Evolutionary conservation across 2,888 invertebrate species (phyloP).

Genomic region (Cryptosula pallasiana): DNA sequence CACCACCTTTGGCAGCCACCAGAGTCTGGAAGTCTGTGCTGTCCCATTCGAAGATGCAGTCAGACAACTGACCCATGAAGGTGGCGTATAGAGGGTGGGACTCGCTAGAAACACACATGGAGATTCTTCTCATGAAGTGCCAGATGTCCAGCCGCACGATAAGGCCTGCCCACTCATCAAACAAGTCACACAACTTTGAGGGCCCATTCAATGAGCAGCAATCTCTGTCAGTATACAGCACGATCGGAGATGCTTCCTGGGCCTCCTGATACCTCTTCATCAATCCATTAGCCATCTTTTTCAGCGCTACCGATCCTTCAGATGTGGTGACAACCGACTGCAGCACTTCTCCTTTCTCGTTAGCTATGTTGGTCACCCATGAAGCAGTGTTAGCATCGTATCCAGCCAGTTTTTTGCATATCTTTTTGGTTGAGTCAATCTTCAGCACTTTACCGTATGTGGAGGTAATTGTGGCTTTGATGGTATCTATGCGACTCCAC

Average conservation of each 20-base stretch:
- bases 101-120: neutral
- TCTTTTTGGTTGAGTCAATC: too few species aligned
- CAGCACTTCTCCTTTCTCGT: constrained; percentile 32
- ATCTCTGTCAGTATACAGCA: neutral
- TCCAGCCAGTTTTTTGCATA: constrained; percentile 31
- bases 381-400: constrained; percentile 29
- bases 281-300: too few species aligned
- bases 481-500: too few species aligned
- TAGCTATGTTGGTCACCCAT: constrained; percentile 34
- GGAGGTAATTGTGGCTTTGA: too few species aligned
- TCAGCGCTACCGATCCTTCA: too few species aligned
- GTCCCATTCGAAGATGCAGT: neutral
- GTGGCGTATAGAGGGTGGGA: neutral
- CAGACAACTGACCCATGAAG: neutral
- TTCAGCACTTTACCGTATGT: too few species aligned
- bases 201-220: neutral
- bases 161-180: too few species aligned
- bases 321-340: constrained; percentile 31
- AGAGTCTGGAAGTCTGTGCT: neutral
- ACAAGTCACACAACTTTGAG: too few species aligned
- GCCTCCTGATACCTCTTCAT: too few species aligned
- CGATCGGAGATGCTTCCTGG: neutral
- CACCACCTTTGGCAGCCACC: neutral
- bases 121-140: neutral
- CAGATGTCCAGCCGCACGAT: neutral